Conservation (phyloP, 2,888 invertebrate species). For the Nudaria mundana region DNA sequence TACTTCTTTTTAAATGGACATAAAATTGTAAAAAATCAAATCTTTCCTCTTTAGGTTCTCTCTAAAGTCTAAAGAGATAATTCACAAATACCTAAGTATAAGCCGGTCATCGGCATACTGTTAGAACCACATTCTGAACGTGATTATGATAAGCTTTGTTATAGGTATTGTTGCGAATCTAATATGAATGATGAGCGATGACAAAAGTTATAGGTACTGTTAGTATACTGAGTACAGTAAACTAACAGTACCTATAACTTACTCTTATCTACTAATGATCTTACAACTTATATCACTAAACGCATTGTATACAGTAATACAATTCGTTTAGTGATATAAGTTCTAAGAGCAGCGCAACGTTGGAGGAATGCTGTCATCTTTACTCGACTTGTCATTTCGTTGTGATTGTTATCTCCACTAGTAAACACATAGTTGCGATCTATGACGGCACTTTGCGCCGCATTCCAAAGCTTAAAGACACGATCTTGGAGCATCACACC, state of each 20-base stretch:
- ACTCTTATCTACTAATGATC: no score
- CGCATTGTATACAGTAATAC: no score
- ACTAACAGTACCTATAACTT: no score
- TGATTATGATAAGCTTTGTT: conserved; percentile 21
- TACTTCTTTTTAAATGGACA: no score
- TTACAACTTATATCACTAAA: no score
- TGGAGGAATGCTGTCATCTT: conserved; percentile 31
- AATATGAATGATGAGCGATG: conserved; percentile 30
- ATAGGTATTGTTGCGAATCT: conserved; percentile 24
- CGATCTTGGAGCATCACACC: conserved; percentile 30
- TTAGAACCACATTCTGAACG: conserved; percentile 28
- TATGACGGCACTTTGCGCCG: conserved; percentile 27
- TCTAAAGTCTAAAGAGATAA: no score
- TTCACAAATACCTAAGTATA: no score
- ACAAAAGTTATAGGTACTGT: conserved; percentile 26
- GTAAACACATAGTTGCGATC: conserved; percentile 22
- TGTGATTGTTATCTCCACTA: conserved; percentile 21
- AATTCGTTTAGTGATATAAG: no score
- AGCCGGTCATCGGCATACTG: no score
- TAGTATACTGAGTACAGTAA: neutral
- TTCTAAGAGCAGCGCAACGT: conserved; percentile 24
- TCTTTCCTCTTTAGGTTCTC: no score
- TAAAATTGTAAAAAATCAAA: no score
- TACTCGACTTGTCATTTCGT: conserved; percentile 17
- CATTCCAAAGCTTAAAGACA: conserved; percentile 32